Conservation (phyloP, 53 echinoderm and acorn worm species). For the Crossaster papposus region DNA sequence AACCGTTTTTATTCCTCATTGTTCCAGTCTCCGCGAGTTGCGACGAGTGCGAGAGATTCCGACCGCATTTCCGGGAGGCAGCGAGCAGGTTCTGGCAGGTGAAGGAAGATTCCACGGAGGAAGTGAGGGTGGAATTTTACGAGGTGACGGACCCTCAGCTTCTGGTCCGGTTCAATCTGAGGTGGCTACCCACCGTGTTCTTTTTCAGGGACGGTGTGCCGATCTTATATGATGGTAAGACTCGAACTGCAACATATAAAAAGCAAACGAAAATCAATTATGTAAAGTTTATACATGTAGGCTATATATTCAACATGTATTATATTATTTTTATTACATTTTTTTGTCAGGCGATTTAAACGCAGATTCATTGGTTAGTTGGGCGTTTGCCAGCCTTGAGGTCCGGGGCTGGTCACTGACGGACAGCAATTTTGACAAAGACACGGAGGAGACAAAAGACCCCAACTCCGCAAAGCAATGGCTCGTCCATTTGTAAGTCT, state of each 20-base stretch:
- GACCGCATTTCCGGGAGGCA: conserved; percentile 29
- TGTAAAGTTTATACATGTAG: too few relatives aligned
- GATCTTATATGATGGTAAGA: conserved; percentile 47
- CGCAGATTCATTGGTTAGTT: conserved; percentile 4
- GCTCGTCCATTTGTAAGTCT: conserved; percentile 47
- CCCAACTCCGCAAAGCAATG: neutral
- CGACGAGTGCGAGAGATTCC: conserved; percentile 17
- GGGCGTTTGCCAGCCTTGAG: conserved; percentile 19
- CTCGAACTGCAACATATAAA: too few relatives aligned
- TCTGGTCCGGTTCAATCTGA: conserved; percentile 40
- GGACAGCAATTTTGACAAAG: conserved; percentile 12
- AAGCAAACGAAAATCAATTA: too few relatives aligned
- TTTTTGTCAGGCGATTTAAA: neutral
- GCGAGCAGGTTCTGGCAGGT: conserved; percentile 2
- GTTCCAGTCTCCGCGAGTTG: conserved; percentile 7
- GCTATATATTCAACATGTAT: too few relatives aligned
- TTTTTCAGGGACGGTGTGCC: conserved; percentile 44
- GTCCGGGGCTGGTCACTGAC: conserved; percentile 29
- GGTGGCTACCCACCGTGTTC: conserved; percentile 22
- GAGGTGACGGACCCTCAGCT: conserved; percentile 37
- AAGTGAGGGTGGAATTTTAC: neutral
- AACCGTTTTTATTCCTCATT: neutral
- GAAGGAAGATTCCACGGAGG: neutral
- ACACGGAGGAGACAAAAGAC: neutral
- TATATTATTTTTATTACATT: neutral